Conservation (phyloP, 2,888 invertebrate species). For the Tridacna gigas region DNA sequence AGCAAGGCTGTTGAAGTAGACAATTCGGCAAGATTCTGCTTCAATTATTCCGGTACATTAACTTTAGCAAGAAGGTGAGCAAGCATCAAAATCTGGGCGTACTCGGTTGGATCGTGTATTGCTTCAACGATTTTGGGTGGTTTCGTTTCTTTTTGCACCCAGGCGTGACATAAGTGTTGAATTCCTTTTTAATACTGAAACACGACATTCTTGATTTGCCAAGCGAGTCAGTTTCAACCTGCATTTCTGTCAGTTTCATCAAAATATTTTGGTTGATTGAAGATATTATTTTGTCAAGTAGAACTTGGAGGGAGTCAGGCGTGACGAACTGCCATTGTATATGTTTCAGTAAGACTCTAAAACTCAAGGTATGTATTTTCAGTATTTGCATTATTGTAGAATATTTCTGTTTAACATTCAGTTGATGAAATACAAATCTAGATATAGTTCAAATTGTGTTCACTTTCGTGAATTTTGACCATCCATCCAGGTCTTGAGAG, state of each 20-base stretch:
- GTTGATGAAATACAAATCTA: too few species aligned
- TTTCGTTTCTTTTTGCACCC: background rate
- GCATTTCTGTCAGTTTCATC: background rate
- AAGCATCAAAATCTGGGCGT: conserved; percentile 6
- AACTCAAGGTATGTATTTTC: background rate
- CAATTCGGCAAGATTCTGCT: background rate
- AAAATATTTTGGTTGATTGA: background rate
- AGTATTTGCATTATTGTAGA: too few species aligned
- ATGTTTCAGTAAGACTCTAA: background rate
- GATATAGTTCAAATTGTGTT: too few species aligned
- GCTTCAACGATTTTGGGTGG: conserved; percentile 15
- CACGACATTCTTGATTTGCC: conserved; percentile 8
- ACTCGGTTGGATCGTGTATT: background rate
- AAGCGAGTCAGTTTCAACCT: background rate
- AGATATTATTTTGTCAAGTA: background rate
- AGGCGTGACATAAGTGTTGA: background rate
- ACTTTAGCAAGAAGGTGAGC: background rate
- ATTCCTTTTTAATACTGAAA: background rate
- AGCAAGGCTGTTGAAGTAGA: background rate
- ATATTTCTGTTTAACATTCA: too few species aligned
- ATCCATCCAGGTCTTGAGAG: too few species aligned
- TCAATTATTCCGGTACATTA: background rate
- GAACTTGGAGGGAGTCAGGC: background rate
- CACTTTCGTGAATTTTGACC: too few species aligned
- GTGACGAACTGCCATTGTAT: background rate